Evolutionary conservation across 2,113 vertebrate genomes (phyloP).

Genomic region (Asarcornis scutulata): DNA sequence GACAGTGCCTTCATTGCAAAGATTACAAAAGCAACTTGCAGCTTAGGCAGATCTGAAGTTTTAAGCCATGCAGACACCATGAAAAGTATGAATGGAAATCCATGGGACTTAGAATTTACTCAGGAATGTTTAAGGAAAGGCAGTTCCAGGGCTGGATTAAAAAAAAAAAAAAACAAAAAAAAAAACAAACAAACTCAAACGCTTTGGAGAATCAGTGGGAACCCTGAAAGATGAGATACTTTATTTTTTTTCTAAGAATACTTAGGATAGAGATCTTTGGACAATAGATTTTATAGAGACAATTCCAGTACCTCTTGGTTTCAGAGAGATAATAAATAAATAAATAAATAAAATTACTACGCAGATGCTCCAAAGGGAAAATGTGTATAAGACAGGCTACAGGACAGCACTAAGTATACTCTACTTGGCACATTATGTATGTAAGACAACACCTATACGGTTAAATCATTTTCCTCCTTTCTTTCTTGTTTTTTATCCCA

Average conservation of each 20-base stretch:
- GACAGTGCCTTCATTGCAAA: not conserved
- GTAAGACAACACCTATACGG: not conserved
- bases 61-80: not conserved
- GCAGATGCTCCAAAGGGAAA: not conserved
- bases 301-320: not conserved
- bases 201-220: not conserved
- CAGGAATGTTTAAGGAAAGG: not conserved
- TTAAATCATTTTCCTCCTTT: constrained; percentile 5
- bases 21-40: not conserved
- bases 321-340: not conserved
- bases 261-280: not conserved
- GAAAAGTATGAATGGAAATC: not conserved
- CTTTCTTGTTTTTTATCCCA: not conserved
- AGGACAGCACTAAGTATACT: not conserved
- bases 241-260: not conserved
- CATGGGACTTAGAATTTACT: not conserved
- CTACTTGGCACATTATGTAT: not conserved
- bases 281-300: not conserved
- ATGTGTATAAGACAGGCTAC: not conserved
- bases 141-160: not conserved
- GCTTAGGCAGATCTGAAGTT: not conserved
- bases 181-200: not conserved
- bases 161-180: not conserved
- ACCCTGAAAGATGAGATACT: not conserved
- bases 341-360: not conserved